A percentile compares a stretch with the other conserved stretches of the same genome.
phyloP scores from a whole-genome alignment of 2,113 vertebrate genomes.

The Actenoides hombroni region DNA sequence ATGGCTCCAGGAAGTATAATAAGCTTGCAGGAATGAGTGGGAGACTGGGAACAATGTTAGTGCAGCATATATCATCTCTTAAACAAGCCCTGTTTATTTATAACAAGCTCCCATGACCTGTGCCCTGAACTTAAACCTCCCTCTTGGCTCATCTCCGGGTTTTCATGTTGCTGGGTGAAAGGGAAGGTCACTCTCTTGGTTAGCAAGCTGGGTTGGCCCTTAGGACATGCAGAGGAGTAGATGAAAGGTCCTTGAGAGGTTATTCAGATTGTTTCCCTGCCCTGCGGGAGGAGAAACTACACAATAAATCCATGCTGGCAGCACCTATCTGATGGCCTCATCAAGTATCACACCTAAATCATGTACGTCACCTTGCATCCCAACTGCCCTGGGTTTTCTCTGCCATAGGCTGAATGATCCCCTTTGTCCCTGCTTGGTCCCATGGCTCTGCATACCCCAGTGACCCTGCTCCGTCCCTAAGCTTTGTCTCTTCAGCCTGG shows the following conservation, averaged over 20 bases:
- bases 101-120: constrained; percentile 35
- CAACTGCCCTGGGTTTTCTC: not conserved
- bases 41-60: not conserved
- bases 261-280: not conserved
- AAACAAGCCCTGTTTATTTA: constrained; percentile 15
- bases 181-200: not conserved
- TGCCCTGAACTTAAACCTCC: not conserved
- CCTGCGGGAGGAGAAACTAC: not conserved
- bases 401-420: not conserved
- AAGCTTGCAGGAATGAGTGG: not conserved
- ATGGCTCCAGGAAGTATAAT: not conserved
- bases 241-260: not conserved
- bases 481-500: not conserved
- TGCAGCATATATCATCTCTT: not conserved
- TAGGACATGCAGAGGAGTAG: not conserved
- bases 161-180: not conserved
- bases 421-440: not conserved
- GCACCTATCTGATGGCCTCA: not conserved
- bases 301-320: not conserved
- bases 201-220: not conserved
- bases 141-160: not conserved
- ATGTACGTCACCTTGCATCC: not conserved
- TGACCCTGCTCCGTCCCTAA: not conserved
- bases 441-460: not conserved
- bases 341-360: not conserved